A percentile compares a stretch with the other conserved stretches of the same genome.
Conservation (phyloP, 1,140 invertebrate genomes). For the Seison nebaliae region DNA sequence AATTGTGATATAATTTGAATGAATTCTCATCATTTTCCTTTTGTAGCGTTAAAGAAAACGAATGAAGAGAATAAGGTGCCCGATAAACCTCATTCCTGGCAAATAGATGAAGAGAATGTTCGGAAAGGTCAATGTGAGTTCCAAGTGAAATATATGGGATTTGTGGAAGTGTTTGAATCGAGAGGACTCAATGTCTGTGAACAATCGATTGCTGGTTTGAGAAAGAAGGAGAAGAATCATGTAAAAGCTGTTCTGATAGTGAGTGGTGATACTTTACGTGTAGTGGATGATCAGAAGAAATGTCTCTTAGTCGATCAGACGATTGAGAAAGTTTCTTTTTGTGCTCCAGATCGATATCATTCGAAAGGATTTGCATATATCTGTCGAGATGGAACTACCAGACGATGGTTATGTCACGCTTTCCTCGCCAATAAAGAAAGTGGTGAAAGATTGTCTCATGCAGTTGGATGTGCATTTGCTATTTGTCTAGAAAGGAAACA, state of each 20-base stretch:
- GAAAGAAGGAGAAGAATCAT: constrained; percentile 22
- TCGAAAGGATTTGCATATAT: constrained; percentile 87
- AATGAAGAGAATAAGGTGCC: constrained; percentile 18
- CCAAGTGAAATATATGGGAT: constrained; percentile 89
- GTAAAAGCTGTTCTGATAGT: constrained; percentile 48
- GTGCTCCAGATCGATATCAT: constrained; percentile 88
- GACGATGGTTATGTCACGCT: constrained; percentile 97
- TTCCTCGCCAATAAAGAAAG: constrained; percentile 56
- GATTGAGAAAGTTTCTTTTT: constrained; percentile 98
- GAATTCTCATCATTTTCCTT: too few species aligned
- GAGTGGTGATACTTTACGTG: constrained; percentile 76
- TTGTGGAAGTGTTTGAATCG: constrained; percentile 93
- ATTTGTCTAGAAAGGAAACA: constrained; percentile 90
- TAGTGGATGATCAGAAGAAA: constrained; percentile 93
- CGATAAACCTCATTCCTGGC: constrained; percentile 87
- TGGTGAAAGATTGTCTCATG: constrained; percentile 82
- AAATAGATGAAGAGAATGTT: constrained; percentile 81
- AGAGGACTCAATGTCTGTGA: constrained; percentile 97
- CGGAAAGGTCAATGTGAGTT: constrained; percentile 79
- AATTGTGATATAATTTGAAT: too few species aligned
- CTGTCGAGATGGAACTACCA: constrained; percentile 49
- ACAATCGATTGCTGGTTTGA: constrained; percentile 59
- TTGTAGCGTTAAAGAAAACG: too few species aligned
- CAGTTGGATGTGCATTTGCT: constrained; percentile 93
- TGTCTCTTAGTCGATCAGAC: constrained; percentile 95